A percentile compares a stretch with the other conserved stretches of the same genome.
These are phyloP conservation scores for Pentalonia nigronervosa DNA, from an alignment of 1,140 invertebrate species.

Conservation along the genomic window DNA sequence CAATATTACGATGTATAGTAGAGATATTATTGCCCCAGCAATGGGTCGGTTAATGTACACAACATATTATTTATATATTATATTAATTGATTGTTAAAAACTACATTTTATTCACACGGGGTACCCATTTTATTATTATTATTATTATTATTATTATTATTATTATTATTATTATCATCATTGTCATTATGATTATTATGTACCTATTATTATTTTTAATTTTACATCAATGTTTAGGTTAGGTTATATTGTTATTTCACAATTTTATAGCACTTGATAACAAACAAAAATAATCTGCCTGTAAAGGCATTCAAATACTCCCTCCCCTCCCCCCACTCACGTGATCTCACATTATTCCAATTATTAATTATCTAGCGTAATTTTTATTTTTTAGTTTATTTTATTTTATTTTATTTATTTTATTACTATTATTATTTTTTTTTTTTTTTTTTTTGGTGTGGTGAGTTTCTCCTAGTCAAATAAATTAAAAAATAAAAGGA, in stretches of 20 bases:
- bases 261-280: constrained; percentile 51
- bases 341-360: constrained; percentile 60
- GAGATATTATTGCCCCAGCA: constrained; percentile 39
- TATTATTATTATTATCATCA: constrained; percentile 37
- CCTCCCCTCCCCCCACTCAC: constrained; percentile 55
- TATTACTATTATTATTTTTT: constrained; percentile 59
- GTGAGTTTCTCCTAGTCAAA: constrained; percentile 63
- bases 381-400: constrained; percentile 59
- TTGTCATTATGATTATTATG: constrained; percentile 21
- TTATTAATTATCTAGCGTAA: constrained; percentile 57
- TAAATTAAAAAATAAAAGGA: constrained; percentile 58
- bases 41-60: constrained; percentile 56
- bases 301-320: not conserved
- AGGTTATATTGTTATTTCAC: constrained; percentile 56
- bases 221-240: constrained; percentile 53
- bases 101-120: constrained; percentile 54
- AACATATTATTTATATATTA: constrained; percentile 54
- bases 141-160: constrained; percentile 56
- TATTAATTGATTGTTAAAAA: constrained; percentile 55
- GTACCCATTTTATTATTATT: constrained; percentile 56
- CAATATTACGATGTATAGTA: constrained; percentile 55
- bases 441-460: constrained; percentile 62
- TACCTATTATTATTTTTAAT: constrained; percentile 40
- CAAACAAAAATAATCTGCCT: not conserved
- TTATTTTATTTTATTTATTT: constrained; percentile 58